Base-by-base conservation (phyloP, 2,113 vertebrate genomes). In the Struthidea cinerea region DNA sequence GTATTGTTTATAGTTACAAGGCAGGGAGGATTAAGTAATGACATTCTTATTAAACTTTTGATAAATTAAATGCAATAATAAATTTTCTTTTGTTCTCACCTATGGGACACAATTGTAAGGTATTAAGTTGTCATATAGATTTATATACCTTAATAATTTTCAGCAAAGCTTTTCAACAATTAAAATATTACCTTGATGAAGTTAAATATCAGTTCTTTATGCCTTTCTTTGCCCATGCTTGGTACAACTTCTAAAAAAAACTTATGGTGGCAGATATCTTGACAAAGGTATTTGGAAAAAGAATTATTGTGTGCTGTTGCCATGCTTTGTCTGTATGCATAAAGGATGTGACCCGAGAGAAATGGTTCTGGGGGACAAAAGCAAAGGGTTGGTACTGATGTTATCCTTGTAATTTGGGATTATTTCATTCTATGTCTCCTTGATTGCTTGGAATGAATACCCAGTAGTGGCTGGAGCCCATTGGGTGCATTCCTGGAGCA, bases 21-120 rank as follows among this genome's bases (percentile, higher is more conserved):
- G 94, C 83, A 83, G 87, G 92, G 84, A 90, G 73, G 28, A 78
- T 47, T 80, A 92, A 97, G 91, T 96, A 96, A 96, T 94, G 97
- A 84, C 97, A 69, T 97, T 97, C 96, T 96, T 97, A 97, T 98
- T 98, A 96, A 97, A 97, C 81, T 50, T 94, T 97, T 98, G 98
- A 98, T 97, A 96, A 98, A 98, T 98, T 95, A 96, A 97, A 97
- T n/a, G 57, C 57, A 96, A 82, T 97, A 94, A 97, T 92, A 93
- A 93, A 96, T 96, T 97, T 97, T 93, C 98, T 97, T 98, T 98
- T 98, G 97, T 98, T 98, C 97, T 97, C 96, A 94, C 96, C 96
- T 88, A 10, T 91, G 93, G 86, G 73, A 86, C 73, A 81, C 81
- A 83, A 90, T 65, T 94, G 90, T 98, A 93, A 97, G 96, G 83